Conservation (phyloP, 30 jellyfish, hydroid and myxozoan genomes). For the Hydractinia echinata region DNA sequence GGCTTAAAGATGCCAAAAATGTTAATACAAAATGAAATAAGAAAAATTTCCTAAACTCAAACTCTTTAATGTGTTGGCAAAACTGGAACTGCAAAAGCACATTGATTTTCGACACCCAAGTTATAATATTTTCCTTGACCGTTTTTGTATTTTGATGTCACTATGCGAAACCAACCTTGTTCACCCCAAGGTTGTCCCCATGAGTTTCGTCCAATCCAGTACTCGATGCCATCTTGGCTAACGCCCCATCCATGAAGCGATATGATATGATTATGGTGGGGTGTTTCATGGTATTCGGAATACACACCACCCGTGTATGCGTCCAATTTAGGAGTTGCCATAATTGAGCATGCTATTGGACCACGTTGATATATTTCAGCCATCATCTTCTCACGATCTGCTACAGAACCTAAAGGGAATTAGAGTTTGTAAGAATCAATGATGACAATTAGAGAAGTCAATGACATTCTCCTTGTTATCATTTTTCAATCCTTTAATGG, state of each 20-base stretch:
- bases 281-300: slow-evolving; percentile 48
- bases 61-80: slow-evolving; percentile 4
- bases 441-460: no score
- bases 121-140: slow-evolving; percentile 63
- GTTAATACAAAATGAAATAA: no score
- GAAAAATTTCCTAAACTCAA: no score
- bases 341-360: slow-evolving; percentile 75
- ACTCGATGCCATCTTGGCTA: slow-evolving; percentile 71
- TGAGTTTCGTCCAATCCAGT: slow-evolving; percentile 87
- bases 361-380: slow-evolving; percentile 83
- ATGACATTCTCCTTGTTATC: no score
- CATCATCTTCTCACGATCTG: slow-evolving; percentile 80
- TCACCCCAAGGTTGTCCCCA: slow-evolving; percentile 98
- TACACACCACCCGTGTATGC: slow-evolving; percentile 70
- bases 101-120: slow-evolving; percentile 59
- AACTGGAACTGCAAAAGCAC: slow-evolving; percentile 85
- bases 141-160: slow-evolving; percentile 57
- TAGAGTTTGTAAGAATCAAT: not conserved
- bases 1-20: no score
- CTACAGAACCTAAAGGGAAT: slow-evolving; percentile 42
- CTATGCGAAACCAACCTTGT: slow-evolving; percentile 78
- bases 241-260: slow-evolving; percentile 92
- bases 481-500: no score
- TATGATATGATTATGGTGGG: slow-evolving; percentile 49
- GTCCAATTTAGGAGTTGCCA: slow-evolving; percentile 72